Evolutionary conservation across 53 echinoderm and acorn worm species (phyloP), one percentile per base, ranked within the genome.

Genomic region (Hippasteria phrygiana): DNA sequence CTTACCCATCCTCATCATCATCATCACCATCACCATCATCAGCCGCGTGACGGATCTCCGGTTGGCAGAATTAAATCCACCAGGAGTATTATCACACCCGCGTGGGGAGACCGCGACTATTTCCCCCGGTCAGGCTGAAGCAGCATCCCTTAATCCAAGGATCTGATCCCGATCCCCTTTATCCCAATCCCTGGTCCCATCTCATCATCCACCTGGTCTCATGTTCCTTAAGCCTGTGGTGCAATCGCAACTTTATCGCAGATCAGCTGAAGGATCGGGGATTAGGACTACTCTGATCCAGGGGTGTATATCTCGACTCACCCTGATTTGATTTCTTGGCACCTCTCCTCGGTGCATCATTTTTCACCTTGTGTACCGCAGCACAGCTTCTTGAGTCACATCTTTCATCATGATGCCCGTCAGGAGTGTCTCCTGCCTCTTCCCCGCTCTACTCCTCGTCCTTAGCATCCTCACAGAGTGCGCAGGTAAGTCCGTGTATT

Each of bases 31-130:
- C 20, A 8, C n/a, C 36, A 18, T 50, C 50, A n/a, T n/a, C n/a
- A n/a, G n/a, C 48, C 71, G 36, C 85, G 85, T 71, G 51, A 53
- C 70, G 16, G 36, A 33, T n/a, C 70, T 71, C 28, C 71, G n/a
- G 53, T 37, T 53, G 24, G 35, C 85, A 35, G 70, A 18, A 85
- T 85, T 70, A 85, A 62, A n/a, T 54, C 26, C 29, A 34, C 83
- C 70, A 62, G 47, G 51, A 67, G 85, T 51, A 69, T 71, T 53
- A 85, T 85, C 85, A 85, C 85, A 85, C 85, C 53, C 85, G 53
- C 50, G 50, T 46, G 33, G 51, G 5, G 31, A 64, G 71, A 46
- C 67, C 22, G 40, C 83, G n/a, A n/a, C n/a, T n/a, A n/a, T n/a
- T n/a, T n/a, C n/a, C n/a, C n/a, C n/a, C n/a, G n/a, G 84, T 71